phyloP scores from a whole-genome alignment of 2,113 vertebrate species.

The Crotalus tigris region DNA sequence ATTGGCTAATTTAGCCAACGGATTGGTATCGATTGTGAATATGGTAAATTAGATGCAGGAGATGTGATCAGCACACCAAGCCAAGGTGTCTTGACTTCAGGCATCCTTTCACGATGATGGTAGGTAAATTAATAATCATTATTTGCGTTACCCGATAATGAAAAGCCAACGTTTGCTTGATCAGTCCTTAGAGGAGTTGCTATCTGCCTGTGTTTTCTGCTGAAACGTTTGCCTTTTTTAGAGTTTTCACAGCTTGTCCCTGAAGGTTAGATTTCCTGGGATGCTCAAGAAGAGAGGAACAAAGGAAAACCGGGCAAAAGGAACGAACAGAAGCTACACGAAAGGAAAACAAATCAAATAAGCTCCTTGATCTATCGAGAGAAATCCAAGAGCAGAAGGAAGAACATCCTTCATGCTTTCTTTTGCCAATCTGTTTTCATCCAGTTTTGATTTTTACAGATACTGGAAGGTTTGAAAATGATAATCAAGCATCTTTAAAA shows the following conservation, averaged over 20 bases:
- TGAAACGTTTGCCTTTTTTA: not conserved
- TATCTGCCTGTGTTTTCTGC: not conserved
- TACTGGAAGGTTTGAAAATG: not conserved
- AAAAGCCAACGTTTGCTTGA: accelerated
- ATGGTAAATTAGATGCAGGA: conserved; percentile 35
- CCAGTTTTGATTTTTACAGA: not conserved
- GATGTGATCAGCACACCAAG: conserved; percentile 34
- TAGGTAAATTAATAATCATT: conserved; percentile 14
- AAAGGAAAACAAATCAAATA: not conserved
- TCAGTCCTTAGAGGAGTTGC: not conserved
- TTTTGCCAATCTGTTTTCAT: not conserved
- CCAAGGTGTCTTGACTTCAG: conserved; percentile 31
- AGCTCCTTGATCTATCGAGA: not conserved
- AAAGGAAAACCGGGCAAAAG: not conserved
- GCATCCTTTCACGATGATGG: not conserved
- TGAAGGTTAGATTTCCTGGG: not conserved
- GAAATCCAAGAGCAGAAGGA: not conserved
- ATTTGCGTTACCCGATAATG: not conserved
- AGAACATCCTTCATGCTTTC: not conserved
- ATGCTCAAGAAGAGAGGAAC: not conserved
- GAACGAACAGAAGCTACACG: too few species aligned
- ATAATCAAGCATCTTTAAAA: not conserved
- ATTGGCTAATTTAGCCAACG: conserved; percentile 30
- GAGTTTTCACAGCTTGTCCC: not conserved
- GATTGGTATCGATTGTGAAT: conserved; percentile 43